Evolutionary conservation across 2,888 invertebrate species (phyloP).

Genomic region (Drosophila kambysellisi): DNA sequence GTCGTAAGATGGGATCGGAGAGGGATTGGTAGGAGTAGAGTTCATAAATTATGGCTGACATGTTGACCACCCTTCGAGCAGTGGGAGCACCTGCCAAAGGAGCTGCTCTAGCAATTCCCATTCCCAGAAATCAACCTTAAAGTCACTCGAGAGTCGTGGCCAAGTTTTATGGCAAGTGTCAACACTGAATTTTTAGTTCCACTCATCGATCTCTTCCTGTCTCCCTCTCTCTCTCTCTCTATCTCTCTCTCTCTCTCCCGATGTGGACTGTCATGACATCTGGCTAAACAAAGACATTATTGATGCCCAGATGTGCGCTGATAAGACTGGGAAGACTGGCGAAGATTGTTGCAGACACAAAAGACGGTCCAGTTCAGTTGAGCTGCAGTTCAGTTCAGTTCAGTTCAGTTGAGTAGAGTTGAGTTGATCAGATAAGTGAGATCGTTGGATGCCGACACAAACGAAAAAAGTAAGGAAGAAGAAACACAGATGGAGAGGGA

Average conservation of each 20-base stretch:
- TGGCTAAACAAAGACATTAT: constrained; percentile 80
- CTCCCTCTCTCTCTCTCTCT: neutral
- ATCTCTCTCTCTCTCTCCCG: neutral
- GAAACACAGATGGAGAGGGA: constrained; percentile 15
- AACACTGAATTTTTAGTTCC: constrained; percentile 71
- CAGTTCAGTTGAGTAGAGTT: neutral
- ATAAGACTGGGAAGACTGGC: constrained; percentile 39
- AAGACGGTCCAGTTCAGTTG: constrained; percentile 39
- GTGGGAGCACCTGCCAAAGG: constrained; percentile 48
- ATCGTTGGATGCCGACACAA: constrained; percentile 36
- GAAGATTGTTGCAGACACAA: constrained; percentile 29
- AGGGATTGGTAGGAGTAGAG: constrained; percentile 5
- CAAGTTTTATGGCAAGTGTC: constrained; percentile 76
- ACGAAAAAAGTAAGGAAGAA: constrained; percentile 8
- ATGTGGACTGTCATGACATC: constrained; percentile 46
- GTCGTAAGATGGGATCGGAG: constrained; percentile 3
- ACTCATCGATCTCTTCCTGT: constrained; percentile 35
- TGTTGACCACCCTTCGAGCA: constrained; percentile 51
- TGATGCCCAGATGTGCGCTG: constrained; percentile 76
- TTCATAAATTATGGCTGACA: constrained; percentile 58
- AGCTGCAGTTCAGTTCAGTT: constrained; percentile 27
- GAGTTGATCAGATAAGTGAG: constrained; percentile 45
- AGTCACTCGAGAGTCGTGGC: constrained; percentile 19
- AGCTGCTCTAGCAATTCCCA: constrained; percentile 4
- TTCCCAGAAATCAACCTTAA: constrained; percentile 42